Conservation (phyloP, 2,113 vertebrate species). For the Ailurus styani region DNA sequence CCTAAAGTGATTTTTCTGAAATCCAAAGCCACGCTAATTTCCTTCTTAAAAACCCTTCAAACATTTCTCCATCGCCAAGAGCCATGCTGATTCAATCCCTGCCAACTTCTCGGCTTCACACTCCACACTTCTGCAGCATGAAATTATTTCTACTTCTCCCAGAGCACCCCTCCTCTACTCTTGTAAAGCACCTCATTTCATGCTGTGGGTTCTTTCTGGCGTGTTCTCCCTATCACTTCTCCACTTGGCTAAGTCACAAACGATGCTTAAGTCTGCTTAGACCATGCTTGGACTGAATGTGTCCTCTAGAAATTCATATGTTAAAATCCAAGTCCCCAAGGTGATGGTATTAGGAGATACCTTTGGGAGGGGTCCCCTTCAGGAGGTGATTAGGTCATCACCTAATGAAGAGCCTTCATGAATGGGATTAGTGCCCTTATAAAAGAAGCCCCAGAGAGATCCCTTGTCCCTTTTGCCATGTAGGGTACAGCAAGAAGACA, state of each 20-base stretch:
- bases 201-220: background rate
- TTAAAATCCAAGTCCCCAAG: background rate
- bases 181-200: background rate
- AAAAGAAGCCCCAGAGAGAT: background rate
- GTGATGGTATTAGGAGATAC: background rate
- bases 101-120: background rate
- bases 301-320: background rate
- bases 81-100: background rate
- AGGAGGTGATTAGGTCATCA: background rate
- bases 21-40: background rate
- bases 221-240: background rate
- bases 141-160: background rate
- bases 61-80: background rate
- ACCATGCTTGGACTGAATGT: background rate
- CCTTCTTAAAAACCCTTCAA: background rate
- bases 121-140: background rate
- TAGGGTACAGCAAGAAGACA: background rate
- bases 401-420: background rate
- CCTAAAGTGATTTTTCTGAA: conserved; percentile 26
- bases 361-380: background rate
- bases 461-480: background rate
- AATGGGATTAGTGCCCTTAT: background rate
- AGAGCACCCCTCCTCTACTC: background rate
- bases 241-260: background rate
- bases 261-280: background rate